These are phyloP conservation scores for Gallinago undulata DNA, from an alignment of 2,113 vertebrate species.

Conservation along the genomic window DNA sequence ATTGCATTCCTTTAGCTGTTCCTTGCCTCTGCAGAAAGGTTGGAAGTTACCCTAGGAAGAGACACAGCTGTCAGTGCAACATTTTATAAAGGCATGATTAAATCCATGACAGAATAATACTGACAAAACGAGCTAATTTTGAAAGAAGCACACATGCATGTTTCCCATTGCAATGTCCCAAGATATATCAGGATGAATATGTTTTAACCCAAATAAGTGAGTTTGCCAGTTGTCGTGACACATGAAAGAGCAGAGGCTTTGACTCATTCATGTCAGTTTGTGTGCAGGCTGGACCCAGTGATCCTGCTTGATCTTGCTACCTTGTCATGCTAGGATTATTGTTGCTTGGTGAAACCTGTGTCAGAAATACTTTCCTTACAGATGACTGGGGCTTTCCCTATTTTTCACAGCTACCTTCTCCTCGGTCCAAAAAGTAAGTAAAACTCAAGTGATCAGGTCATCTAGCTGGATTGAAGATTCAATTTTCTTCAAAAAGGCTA, in stretches of 20 bases:
- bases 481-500: background rate
- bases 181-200: background rate
- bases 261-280: background rate
- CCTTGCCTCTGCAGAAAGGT: background rate
- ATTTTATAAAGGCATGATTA: background rate
- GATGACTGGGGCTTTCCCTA: background rate
- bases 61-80: background rate
- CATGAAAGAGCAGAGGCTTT: background rate
- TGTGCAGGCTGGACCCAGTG: accelerated
- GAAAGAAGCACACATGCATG: background rate
- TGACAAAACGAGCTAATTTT: background rate
- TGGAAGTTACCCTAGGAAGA: background rate
- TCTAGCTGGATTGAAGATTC: background rate
- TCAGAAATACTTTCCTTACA: background rate
- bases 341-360: background rate
- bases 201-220: background rate
- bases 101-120: background rate
- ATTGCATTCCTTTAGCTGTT: background rate
- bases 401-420: background rate
- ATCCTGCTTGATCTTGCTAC: background rate
- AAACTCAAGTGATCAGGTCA: background rate
- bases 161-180: background rate
- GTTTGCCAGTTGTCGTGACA: background rate
- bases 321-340: background rate
- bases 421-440: background rate